Evolutionary conservation across 37 sponge, comb jelly and placozoan species (phyloP), one percentile per base, ranked within the genome.

Genomic region (Diacarnus erythraeanus): DNA sequence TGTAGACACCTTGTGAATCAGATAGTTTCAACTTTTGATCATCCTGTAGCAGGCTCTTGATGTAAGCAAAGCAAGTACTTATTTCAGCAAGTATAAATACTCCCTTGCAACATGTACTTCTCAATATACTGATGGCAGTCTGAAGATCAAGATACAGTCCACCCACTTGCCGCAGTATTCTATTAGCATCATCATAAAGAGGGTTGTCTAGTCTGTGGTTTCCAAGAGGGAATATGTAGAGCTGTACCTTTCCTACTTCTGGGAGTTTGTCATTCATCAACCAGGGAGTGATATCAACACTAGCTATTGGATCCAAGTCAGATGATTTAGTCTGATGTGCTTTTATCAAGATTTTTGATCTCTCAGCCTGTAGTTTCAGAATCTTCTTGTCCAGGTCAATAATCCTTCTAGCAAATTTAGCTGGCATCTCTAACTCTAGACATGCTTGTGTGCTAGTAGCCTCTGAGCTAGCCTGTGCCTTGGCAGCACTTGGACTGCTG

Each of bases 341-440:
- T 26, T 72, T 71, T 34, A 75, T 43, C 38, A 90, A 47, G 9
- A 90, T 38, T 36, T 81, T 80, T 25, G 86, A 73, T 71, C 83
- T 57, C 59, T 85, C 86, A 61, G 91, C 81, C 20, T 84, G 72
- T 0, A 90, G 68, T 47, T 90, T 81, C 30, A 84, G 59, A 18
- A 90, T 81, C 57, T 81, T 75, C 74, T 77, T 76, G 77, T 90
- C 91, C 31, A 90, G 22, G 18, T 81, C 71, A 20, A 17, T 67
- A 30, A 88, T 82, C 30, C 77, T 58, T 27, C 76, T 47, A 29
- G 63, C 78, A 42, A 64, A 71, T 47, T 59, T 65, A 41, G 39
- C 40, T 0, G 70, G 67, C 77, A 88, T 77, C 23, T 77, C 82
- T 9, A 77, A 27, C 31, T 77, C 72, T 35, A 88, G 43, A 65